Conservation (phyloP, 1,140 invertebrate genomes). For the Lanistes nyassanus region DNA sequence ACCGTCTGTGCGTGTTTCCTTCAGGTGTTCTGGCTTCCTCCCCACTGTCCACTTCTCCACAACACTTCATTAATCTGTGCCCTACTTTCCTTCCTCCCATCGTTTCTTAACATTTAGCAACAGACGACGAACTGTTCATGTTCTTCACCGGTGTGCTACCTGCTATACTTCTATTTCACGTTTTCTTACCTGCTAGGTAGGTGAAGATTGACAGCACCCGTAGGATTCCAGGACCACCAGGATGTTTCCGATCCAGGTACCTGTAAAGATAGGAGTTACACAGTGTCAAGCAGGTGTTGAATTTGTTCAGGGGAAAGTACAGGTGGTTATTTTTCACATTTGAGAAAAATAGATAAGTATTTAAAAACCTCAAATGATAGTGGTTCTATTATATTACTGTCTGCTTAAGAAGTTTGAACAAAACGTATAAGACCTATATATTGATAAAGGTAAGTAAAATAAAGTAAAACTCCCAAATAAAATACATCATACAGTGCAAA, state of each 20-base stretch:
- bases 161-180: neutral
- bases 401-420: too few species aligned
- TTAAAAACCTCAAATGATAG: too few species aligned
- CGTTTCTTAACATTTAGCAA: neutral
- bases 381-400: too few species aligned
- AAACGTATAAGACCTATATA: too few species aligned
- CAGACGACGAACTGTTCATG: neutral
- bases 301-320: too few species aligned
- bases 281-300: neutral
- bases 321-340: too few species aligned
- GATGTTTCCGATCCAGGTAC: slow-evolving; percentile 24
- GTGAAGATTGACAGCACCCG: slow-evolving; percentile 34
- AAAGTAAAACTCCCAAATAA: neutral
- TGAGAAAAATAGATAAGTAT: too few species aligned
- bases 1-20: too few species aligned
- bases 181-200: slow-evolving; percentile 32
- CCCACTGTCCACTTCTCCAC: neutral
- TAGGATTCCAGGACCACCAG: slow-evolving; percentile 40
- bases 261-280: slow-evolving; percentile 12
- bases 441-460: neutral
- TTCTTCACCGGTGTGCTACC: neutral
- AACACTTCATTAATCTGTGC: neutral
- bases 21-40: neutral
- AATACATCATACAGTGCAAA: neutral
- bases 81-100: too few species aligned